A percentile compares a stretch with the other conserved stretches of the same genome.
Evolutionary conservation across 1,140 invertebrate genomes (phyloP).

Genomic region (Panagrolaimus sp.): DNA sequence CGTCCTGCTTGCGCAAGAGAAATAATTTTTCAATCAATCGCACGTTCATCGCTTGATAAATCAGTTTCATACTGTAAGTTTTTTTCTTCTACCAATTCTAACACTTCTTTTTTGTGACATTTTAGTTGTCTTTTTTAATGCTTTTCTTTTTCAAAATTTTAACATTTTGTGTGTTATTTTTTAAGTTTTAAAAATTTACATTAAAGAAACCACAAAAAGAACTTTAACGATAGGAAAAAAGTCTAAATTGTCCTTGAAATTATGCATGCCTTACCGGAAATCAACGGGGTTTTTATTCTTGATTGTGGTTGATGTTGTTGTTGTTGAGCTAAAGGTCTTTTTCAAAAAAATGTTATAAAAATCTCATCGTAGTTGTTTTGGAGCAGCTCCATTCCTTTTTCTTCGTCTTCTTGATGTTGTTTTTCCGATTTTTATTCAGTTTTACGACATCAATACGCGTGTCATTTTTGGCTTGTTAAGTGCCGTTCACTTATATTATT

Average conservation of each 20-base stretch:
- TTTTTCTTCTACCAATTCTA: neutral
- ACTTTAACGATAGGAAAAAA: no score
- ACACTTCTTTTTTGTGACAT: neutral
- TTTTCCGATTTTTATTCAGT: conserved; percentile 10
- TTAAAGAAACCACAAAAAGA: no score
- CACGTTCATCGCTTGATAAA: neutral
- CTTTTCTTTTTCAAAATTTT: conserved; percentile 1
- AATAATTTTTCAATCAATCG: neutral
- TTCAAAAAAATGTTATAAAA: neutral
- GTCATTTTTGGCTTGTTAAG: neutral
- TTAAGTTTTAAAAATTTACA: neutral
- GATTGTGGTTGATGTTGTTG: no score
- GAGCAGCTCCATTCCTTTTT: neutral
- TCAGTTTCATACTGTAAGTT: conserved; percentile 16
- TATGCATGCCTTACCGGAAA: conserved; percentile 17
- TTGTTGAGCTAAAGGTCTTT: no score
- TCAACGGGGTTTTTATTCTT: neutral
- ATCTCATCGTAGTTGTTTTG: neutral
- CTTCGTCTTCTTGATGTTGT: neutral
- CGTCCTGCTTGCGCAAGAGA: neutral
- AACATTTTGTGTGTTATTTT: neutral
- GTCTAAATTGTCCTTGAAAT: conserved; percentile 16
- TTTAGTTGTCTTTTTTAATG: neutral
- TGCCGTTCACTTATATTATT: neutral
- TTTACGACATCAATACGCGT: conserved; percentile 10